Base-by-base conservation (phyloP, 2,113 vertebrate genomes). In the Acrocephalus kingi region DNA sequence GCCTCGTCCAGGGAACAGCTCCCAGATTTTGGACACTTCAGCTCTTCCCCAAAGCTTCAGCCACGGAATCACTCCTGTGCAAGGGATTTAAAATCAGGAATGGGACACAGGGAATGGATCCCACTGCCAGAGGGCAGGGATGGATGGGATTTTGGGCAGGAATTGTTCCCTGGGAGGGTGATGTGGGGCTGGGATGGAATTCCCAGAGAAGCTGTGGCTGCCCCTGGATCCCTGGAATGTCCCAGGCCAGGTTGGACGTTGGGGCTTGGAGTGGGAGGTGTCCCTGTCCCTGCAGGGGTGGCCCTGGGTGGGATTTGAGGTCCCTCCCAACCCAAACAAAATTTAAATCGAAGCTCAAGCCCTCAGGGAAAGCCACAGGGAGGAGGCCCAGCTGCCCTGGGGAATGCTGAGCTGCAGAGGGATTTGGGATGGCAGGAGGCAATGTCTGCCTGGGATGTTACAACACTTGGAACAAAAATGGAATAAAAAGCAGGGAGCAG, bases 401-500 rank as follows among this genome's bases (percentile, higher is more conserved):
- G 37, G 22, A 37, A 15, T 17, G 2, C 41, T 1, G 30, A 1
- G 10, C 17, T 58, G 43, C 66, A 37, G 45, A 19, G 19, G 1
- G 15, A 7, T 7, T 10, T 18, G 59, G 77, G 62, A 13, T 0
- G 52, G 58, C 49, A 30, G 63, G 56, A 5, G 76, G 45, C 35
- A 30, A 1, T 0, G 0, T 3, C 24, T 61, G 30, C 31, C 18
- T 7, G 39, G 43, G 80, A 7, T 3, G 6, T 24, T 3, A 2
- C 2, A 71, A 23, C 15, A 1, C 11, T 7, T 4, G 63, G 31
- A 66, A 46, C 7, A 3, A 61, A 80, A 35, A 9, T 0, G 30
- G 46, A 25, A 23, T 7, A 16, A 15, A 37, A 52, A 82, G n/a
- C 7, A 1, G 33, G 25, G 46, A 62, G 43, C n/a, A 7, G 33